Evolutionary conservation across 2,888 invertebrate genomes (phyloP).

Genomic region (Nudaria mundana): DNA sequence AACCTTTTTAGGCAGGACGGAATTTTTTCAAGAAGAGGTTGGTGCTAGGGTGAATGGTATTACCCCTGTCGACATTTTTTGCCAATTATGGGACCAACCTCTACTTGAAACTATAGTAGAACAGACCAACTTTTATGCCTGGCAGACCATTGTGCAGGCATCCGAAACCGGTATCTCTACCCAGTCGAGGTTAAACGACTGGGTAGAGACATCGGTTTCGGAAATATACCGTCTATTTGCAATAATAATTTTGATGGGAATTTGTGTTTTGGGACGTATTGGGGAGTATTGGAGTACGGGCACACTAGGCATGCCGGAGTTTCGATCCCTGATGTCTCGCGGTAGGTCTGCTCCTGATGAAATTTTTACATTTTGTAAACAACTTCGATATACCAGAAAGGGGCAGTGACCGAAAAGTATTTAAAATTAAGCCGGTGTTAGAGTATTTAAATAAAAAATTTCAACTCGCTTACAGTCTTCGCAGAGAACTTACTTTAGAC

Average conservation of each 20-base stretch:
- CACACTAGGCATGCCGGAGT: neutral
- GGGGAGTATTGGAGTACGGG: neutral
- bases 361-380: conserved; percentile 7
- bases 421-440: neutral
- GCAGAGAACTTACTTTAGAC: conserved; percentile 9
- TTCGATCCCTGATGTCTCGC: conserved; percentile 6
- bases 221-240: neutral
- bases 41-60: neutral
- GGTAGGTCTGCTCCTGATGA: conserved; percentile 5
- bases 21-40: neutral
- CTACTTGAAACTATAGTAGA: neutral
- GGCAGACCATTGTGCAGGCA: neutral
- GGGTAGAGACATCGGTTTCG: neutral
- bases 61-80: neutral
- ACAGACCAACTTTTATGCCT: neutral
- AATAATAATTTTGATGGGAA: too few relatives aligned
- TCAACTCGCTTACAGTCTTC: conserved; percentile 5
- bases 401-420: neutral
- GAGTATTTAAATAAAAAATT: neutral
- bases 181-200: neutral
- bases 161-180: neutral
- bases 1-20: neutral
- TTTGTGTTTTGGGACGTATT: neutral
- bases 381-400: neutral
- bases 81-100: conserved; percentile 1